phyloP scores from a whole-genome alignment of 2,113 vertebrate species.

The Carassius carassius region DNA sequence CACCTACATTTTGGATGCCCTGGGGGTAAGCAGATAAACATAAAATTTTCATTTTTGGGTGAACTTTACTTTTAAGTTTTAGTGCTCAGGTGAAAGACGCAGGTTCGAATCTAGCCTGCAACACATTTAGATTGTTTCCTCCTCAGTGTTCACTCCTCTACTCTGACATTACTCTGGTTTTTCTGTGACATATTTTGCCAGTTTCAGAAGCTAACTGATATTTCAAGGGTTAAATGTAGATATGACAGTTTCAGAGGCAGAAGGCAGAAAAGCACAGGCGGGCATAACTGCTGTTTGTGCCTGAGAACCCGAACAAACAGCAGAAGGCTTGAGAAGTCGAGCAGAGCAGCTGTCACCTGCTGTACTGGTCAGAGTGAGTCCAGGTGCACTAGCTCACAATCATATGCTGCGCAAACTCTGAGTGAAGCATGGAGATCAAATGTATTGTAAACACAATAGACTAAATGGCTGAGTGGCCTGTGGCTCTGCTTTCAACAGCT shows the following conservation, averaged over 20 bases:
- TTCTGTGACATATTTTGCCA: background rate
- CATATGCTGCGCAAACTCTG: conserved; percentile 15
- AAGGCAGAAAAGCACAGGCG: background rate
- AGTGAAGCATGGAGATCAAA: conserved; percentile 41
- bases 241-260: background rate
- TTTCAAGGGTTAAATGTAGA: no score
- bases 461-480: conserved; percentile 26
- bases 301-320: background rate
- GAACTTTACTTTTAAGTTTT: no score
- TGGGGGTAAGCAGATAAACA: no score
- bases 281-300: background rate
- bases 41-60: no score
- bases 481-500: conserved; percentile 37
- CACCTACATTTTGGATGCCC: no score
- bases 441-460: conserved; percentile 43
- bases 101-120: no score
- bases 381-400: conserved; percentile 42
- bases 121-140: no score
- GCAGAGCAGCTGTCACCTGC: conserved; percentile 47
- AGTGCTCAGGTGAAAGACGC: background rate
- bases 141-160: no score
- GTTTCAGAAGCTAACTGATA: no score
- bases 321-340: background rate
- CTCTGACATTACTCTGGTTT: background rate
- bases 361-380: conserved; percentile 26